A percentile compares a stretch with the other conserved stretches of the same genome.
These are phyloP conservation scores for Chrysolina haemoptera DNA, from an alignment of 2,888 invertebrate species.

Conservation along the genomic window DNA sequence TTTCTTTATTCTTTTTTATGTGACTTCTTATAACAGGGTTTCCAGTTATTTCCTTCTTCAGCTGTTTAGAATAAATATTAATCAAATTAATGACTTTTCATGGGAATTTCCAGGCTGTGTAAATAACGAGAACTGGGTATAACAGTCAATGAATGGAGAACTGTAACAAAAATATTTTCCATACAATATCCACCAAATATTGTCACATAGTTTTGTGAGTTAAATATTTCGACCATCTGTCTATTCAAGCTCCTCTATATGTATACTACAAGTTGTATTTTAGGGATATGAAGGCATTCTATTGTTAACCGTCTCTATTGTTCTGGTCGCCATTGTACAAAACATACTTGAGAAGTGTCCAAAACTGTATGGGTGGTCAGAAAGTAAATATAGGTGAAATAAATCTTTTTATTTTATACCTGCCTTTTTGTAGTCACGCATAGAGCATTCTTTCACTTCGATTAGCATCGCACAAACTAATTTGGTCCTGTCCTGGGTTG, in stretches of 20 bases:
- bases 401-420: constrained; percentile 40
- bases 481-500: constrained; percentile 12
- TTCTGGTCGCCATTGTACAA: constrained; percentile 31
- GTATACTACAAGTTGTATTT: constrained; percentile 29
- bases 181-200: constrained; percentile 23
- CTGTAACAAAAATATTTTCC: constrained; percentile 2
- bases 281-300: constrained; percentile 32
- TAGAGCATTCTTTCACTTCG: constrained; percentile 28
- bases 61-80: not conserved
- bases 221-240: constrained; percentile 32
- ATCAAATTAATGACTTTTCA: not conserved
- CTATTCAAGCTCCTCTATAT: constrained; percentile 19
- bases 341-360: constrained; percentile 38
- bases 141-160: constrained; percentile 3
- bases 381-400: constrained; percentile 36
- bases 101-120: not conserved
- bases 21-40: no score
- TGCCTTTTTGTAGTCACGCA: constrained; percentile 29
- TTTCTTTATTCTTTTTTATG: no score
- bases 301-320: constrained; percentile 35
- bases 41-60: no score
- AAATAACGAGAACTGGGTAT: not conserved
- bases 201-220: constrained; percentile 26
- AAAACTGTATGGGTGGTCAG: constrained; percentile 38
- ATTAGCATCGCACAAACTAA: constrained; percentile 15